Evolutionary conservation across 2,888 invertebrate species (phyloP).

Genomic region (Cenopis cana): DNA sequence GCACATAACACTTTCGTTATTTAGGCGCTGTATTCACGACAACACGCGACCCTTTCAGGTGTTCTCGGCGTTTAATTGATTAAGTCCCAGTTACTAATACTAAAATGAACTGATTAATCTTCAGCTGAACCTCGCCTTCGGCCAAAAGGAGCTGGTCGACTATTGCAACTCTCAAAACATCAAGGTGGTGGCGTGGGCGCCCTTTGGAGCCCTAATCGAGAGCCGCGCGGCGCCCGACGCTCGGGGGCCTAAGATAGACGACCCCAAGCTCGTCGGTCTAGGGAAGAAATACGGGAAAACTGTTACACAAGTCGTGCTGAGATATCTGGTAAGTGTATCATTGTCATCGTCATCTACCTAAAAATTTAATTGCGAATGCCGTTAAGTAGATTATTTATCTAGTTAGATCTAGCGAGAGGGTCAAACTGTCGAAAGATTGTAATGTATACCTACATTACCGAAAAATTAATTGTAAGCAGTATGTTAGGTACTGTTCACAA

Average conservation of each 20-base stretch:
- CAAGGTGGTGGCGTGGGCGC: conserved; percentile 87
- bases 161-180: conserved; percentile 86
- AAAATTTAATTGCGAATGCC: no score
- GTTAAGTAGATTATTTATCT: no score
- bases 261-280: conserved; percentile 83
- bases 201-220: conserved; percentile 86
- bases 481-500: no score
- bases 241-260: conserved; percentile 81
- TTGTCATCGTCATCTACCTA: conserved; percentile 49
- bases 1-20: no score
- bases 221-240: conserved; percentile 71
- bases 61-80: no score
- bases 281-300: conserved; percentile 87
- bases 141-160: conserved; percentile 86
- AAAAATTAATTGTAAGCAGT: no score
- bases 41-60: no score
- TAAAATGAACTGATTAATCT: conserved; percentile 22
- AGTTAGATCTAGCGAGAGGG: no score
- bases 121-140: conserved; percentile 86
- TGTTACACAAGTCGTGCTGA: conserved; percentile 86
- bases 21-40: no score
- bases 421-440: no score
- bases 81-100: no score
- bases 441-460: no score
- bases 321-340: conserved; percentile 84